Percentiles rank a stretch among this genome's conserved stretches.
Evolutionary conservation across 2,888 invertebrate genomes (phyloP).

Genomic region (Deilephila porcellus): DNA sequence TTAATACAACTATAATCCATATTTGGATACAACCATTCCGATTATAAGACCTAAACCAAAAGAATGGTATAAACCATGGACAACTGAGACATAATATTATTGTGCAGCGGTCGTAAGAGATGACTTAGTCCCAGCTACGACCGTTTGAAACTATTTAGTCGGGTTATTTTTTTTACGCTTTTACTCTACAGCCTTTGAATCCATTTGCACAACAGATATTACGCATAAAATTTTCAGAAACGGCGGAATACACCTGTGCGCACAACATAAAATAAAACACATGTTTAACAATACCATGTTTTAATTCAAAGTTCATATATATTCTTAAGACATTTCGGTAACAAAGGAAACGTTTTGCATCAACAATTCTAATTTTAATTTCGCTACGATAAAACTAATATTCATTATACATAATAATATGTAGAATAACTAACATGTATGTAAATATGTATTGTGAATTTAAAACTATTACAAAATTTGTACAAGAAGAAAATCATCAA

Average conservation of each 20-base stretch:
- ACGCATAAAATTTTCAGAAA: slow-evolving; percentile 8
- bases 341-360: slow-evolving; percentile 39
- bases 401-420: slow-evolving; percentile 27
- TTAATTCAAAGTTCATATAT: slow-evolving; percentile 46
- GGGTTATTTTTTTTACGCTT: slow-evolving; percentile 3
- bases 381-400: slow-evolving; percentile 39
- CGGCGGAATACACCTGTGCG: background rate
- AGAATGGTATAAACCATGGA: background rate
- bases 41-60: background rate
- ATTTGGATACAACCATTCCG: too few relatives aligned
- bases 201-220: background rate
- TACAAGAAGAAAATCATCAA: slow-evolving; percentile 37
- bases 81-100: background rate
- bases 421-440: background rate
- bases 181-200: background rate
- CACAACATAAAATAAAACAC: slow-evolving; percentile 30
- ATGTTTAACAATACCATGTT: slow-evolving; percentile 46
- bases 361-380: slow-evolving; percentile 19
- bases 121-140: background rate
- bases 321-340: slow-evolving; percentile 45
- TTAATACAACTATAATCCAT: too few relatives aligned
- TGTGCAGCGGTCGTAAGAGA: background rate
- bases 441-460: slow-evolving; percentile 18
- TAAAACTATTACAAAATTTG: slow-evolving; percentile 37
- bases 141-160: background rate